Evolutionary conservation across 2,113 vertebrate genomes (phyloP).

Genomic region (Tichodroma muraria): DNA sequence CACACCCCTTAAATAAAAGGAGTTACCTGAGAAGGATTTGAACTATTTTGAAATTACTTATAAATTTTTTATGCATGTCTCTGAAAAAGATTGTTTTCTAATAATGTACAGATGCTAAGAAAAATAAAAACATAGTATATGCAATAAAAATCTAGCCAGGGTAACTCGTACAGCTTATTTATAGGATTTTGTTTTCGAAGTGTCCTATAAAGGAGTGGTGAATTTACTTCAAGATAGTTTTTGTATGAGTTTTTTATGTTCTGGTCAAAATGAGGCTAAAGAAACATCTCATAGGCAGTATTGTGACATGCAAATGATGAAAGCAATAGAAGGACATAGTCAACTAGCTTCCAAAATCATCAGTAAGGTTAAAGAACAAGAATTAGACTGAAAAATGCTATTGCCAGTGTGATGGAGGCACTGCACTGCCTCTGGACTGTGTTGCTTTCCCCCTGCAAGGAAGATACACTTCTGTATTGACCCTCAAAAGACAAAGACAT

Average conservation of each 20-base stretch:
- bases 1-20: neutral
- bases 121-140: neutral
- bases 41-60: neutral
- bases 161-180: neutral
- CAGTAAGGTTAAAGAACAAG: neutral
- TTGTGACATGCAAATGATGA: neutral
- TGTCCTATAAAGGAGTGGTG: neutral
- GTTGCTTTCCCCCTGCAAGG: neutral
- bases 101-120: neutral
- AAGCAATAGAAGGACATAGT: neutral
- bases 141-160: neutral
- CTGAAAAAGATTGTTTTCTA: neutral
- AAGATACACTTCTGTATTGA: neutral
- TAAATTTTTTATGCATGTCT: neutral
- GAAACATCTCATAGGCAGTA: neutral
- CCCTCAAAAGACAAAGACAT: neutral
- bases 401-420: neutral
- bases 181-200: neutral
- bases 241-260: neutral
- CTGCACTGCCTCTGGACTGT: neutral
- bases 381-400: neutral
- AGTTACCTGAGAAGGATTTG: neutral
- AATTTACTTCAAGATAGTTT: neutral
- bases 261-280: neutral
- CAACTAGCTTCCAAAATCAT: neutral